Evolutionary conservation across 2,888 invertebrate species (phyloP), one percentile per base, ranked within the genome.

Genomic region (Choreutis nemorana): DNA sequence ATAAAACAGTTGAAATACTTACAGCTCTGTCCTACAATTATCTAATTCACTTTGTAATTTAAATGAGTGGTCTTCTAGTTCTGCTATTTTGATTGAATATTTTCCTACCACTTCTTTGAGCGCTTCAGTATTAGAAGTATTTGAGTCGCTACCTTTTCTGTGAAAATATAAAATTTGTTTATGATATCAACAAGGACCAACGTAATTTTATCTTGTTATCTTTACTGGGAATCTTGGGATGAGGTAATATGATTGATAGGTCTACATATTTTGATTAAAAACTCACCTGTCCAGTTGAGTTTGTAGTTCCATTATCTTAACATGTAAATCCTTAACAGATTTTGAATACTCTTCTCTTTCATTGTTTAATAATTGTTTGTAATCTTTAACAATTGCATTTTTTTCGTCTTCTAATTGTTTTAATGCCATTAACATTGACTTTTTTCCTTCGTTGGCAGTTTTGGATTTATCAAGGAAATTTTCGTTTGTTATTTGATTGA

Each of bases 291-390:
- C 68, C 35, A 70, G 41, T 40, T 65, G 56, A 11, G 54, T 42
- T 41, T 71, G 64, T 14, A 73, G 35, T 29, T 64, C 62, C 39
- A 49, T 40, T 30, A 72, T 41, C 45, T 66, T 70, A 2, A 41
- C 28, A 36, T 72, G 63, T 23, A 68, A 40, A 26, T 61, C 58
- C 44, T 65, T 64, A 2, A 62, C 49, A 21, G 58, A 55, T 42
- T 63, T 62, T 10, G 49, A 38, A 39, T 65, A 75, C 40, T 82
- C 75, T 36, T 66, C 63, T 46, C 80, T 70, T 55, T 85, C 84
- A 33, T 65, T 77, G 14, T 55, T 59, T 23, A 83, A 42, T 18
- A 83, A 42, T 36, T 68, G 63, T 41, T 82, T 82, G 40, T 78
- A 82, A 52, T 83, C 79, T 28, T 60, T 56, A n/a, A 64, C 44